Conservation (phyloP, 2,888 invertebrate species). For the Andrena bicolor region DNA sequence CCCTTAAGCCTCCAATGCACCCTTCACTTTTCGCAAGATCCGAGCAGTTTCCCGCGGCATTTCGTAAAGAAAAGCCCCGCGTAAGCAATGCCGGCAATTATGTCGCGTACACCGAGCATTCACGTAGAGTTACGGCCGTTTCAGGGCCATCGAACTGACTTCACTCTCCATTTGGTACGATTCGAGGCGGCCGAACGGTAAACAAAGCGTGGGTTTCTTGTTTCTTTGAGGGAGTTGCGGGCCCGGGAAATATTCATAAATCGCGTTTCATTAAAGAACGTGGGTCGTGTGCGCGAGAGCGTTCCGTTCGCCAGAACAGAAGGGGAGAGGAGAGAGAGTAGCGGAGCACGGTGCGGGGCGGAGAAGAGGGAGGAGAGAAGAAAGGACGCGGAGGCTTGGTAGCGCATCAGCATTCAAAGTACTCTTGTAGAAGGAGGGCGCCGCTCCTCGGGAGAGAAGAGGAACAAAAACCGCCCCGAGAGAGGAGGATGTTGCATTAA, state of each 20-base stretch:
- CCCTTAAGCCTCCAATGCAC: too few relatives aligned
- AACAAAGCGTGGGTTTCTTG: slow-evolving; percentile 10
- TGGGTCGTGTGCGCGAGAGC: slow-evolving; percentile 68
- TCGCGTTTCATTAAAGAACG: slow-evolving; percentile 80
- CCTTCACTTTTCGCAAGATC: background rate
- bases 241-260: slow-evolving; percentile 77
- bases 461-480: slow-evolving; percentile 83
- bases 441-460: slow-evolving; percentile 73
- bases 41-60: background rate
- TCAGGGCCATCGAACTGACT: slow-evolving; percentile 23
- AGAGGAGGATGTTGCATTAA: slow-evolving; percentile 85
- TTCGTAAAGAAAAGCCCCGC: slow-evolving; percentile 2
- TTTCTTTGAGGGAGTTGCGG: background rate
- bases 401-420: slow-evolving; percentile 85
- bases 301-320: background rate
- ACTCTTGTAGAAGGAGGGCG: slow-evolving; percentile 76
- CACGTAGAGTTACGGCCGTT: slow-evolving; percentile 20
- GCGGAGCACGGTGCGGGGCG: slow-evolving; percentile 33
- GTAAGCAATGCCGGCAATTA: slow-evolving; percentile 14
- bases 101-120: slow-evolving; percentile 22
- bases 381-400: slow-evolving; percentile 64
- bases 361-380: slow-evolving; percentile 29
- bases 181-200: slow-evolving; percentile 17
- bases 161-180: slow-evolving; percentile 21
- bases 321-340: slow-evolving; percentile 6